Evolutionary conservation across 2,113 vertebrate species (phyloP).

Genomic region (Rhynchopsitta pachyrhyncha): DNA sequence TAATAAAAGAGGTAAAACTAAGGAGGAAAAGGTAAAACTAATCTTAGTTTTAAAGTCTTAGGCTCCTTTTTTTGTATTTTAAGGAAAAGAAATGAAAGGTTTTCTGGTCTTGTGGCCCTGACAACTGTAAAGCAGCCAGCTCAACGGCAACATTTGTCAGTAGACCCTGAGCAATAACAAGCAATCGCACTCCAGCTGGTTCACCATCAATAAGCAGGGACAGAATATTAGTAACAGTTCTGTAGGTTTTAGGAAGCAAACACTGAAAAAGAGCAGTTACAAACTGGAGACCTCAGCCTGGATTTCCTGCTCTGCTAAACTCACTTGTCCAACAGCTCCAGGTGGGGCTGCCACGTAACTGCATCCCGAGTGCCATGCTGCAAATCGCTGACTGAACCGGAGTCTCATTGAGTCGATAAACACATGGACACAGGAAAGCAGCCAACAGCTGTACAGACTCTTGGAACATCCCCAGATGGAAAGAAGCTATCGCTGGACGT

Average conservation of each 20-base stretch:
- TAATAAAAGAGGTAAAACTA: not conserved
- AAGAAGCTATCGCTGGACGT: not conserved
- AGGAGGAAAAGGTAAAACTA: not conserved
- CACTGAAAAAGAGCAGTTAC: not conserved
- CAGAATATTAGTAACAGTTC: constrained; percentile 13
- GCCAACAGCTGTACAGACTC: not conserved
- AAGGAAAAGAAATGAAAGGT: not conserved
- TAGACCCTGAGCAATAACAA: not conserved
- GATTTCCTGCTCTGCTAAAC: not conserved
- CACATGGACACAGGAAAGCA: not conserved
- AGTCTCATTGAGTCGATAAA: not conserved
- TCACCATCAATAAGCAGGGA: not conserved
- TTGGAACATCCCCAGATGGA: constrained; percentile 9
- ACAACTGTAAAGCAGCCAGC: constrained; percentile 7
- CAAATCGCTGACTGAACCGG: not conserved
- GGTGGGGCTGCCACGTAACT: not conserved
- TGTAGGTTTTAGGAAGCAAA: not conserved
- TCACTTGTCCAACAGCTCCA: not conserved
- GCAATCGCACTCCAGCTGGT: constrained; percentile 42
- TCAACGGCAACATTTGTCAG: not conserved
- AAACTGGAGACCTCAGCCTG: not conserved
- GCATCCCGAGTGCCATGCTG: not conserved
- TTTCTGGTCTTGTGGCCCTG: not conserved
- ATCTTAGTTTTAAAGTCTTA: not conserved
- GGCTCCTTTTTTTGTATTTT: not conserved